Evolutionary conservation across 2,113 vertebrate genomes (phyloP).

Genomic region (Pseudopipra pipra): DNA sequence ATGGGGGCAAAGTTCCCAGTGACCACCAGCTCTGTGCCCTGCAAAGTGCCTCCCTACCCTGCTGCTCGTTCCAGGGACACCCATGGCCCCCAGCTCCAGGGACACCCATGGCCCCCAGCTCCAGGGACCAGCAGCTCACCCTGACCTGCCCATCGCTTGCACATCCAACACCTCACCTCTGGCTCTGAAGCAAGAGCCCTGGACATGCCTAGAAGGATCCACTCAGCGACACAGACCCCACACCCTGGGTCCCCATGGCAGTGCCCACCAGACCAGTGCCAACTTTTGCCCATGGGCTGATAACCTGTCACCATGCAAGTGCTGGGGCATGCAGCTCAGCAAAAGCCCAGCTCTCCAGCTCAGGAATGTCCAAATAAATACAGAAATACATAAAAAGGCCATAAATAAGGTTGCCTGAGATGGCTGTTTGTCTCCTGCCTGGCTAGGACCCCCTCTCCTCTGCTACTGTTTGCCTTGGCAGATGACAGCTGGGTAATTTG

Average conservation of each 20-base stretch:
- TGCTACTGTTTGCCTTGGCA: slow-evolving; percentile 70
- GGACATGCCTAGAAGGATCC: accelerated
- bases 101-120: accelerated
- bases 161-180: neutral
- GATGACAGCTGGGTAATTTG: slow-evolving; percentile 70
- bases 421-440: slow-evolving; percentile 52
- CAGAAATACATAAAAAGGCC: slow-evolving; percentile 61
- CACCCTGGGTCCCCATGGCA: accelerated
- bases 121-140: neutral
- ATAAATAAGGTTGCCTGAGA: slow-evolving; percentile 68
- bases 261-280: accelerated
- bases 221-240: neutral
- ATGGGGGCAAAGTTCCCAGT: neutral
- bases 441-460: slow-evolving; percentile 53
- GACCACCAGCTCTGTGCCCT: neutral
- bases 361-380: slow-evolving; percentile 68
- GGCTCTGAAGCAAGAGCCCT: neutral
- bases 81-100: accelerated
- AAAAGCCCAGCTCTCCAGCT: slow-evolving; percentile 29
- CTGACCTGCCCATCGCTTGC: neutral
- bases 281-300: neutral
- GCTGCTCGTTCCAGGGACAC: accelerated
- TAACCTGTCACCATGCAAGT: neutral
- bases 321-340: neutral
- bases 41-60: neutral